Base-by-base conservation (phyloP, 2,797 vertebrate species). In the Crocodylus rhombifer region DNA sequence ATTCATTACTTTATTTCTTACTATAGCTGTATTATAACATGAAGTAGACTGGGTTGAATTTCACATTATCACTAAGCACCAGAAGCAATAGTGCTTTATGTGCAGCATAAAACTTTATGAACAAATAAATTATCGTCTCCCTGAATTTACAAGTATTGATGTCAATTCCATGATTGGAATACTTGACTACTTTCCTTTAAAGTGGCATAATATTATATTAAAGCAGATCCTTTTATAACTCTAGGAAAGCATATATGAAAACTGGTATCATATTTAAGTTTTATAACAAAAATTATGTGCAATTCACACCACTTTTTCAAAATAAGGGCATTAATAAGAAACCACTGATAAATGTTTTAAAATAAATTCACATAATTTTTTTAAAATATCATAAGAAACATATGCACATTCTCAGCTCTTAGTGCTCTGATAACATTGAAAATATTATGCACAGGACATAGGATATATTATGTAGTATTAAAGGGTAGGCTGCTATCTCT, bases 41-140 rank as follows among this genome's bases (percentile, higher is more conserved):
- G 88, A 30, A 14, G 67, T 79, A 69, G 82, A 79, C 25, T 30
- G 5, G 51, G n/a, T 67, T 78, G 55, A 80, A 79, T 74, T 87
- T 87, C 61, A 75, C 74, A 77, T 82, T 87, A 55, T 80, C 62
- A 78, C 75, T 78, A 83, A 91, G 58, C 33, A 82, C 74, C 64
- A 86, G 28, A 88, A 84, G 84, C 10, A 7, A 23, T 64, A 18
- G 76, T 36, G 33, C 62, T 82, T 77, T 84, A 80, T 61, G 60
- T 82, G 51, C 60, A 65, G 60, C 56, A 84, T 86, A 86, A 74
- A 90, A 82, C 21, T 69, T 80, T 82, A 89, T 33, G n/a, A 92
- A 63, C 8, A 84, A 92, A 84, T 82, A 92, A 90, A 60, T 28
- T 85, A 30, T 20, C 36, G 7, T 71, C 65, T 81, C 67, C 74